Evolutionary conservation across 2,113 vertebrate genomes (phyloP), one percentile per base, ranked within the genome.

Genomic region (Entosphenus tridentatus): DNA sequence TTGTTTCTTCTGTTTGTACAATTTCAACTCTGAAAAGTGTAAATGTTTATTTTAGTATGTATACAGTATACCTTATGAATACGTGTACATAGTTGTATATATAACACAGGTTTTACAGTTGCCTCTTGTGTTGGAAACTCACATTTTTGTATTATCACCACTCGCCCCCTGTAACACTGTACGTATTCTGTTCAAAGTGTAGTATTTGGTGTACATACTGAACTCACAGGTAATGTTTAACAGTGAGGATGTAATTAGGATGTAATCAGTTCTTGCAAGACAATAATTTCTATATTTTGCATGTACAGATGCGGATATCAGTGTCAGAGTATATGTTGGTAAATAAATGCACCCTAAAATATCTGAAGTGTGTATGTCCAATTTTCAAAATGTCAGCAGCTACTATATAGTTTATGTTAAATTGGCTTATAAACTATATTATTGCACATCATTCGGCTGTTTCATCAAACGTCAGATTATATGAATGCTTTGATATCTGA

Each of bases 291-390:
- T 65, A 65, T 65, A 65, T 65, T 65, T 65, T 65, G 62, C 62
- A 65, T 65, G 62, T 65, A 65, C 62, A 65, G 62, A 65, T n/a
- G 62, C 62, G n/a, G 62, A 65, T 21, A 65, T 21, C 62, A 65
- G n/a, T 65, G 62, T 65, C 62, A 65, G 62, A 65, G 62, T 65
- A 65, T 65, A 65, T 65, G 62, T 65, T 65, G 62, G 62, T 65
- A 65, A 65, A 65, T 65, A 65, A 65, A 65, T 65, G n/a, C 62
- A 16, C n/a, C 62, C 21, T 21, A 65, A 65, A 65, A 65, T 65
- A n/a, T 39, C 39, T 39, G 39, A 39, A 39, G 39, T 39, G 39
- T 39, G 39, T 39, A 39, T 39, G 39, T 39, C 39, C 39, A 39
- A 39, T 39, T 39, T 39, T 39, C 39, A 39, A 39, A 39, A 39